phyloP scores from a whole-genome alignment of 2,113 vertebrate genomes.

The Vanacampus margaritifer region DNA sequence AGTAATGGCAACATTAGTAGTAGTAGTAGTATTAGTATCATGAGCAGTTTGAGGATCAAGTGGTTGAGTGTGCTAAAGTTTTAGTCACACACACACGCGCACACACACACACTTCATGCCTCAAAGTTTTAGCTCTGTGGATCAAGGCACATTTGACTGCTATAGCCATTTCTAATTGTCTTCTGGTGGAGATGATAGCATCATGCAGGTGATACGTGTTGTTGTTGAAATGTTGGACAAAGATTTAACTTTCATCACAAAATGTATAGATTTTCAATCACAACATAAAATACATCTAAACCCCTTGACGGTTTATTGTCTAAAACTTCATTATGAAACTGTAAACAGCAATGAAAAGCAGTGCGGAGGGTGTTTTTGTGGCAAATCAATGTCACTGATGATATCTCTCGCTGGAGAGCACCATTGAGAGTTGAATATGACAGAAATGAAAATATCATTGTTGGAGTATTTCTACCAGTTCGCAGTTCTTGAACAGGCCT shows the following conservation, averaged over 20 bases:
- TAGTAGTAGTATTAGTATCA: not conserved
- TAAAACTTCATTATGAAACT: not conserved
- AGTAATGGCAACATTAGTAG: too few relatives aligned
- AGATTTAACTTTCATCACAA: not conserved
- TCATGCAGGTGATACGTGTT: constrained; percentile 13
- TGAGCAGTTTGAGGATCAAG: not conserved
- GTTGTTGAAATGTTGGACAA: too few relatives aligned
- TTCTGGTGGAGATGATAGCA: not conserved
- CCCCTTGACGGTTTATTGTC: not conserved
- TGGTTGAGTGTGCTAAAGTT: constrained; percentile 7
- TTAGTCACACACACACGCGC: constrained; percentile 1
- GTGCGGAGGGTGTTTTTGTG: not conserved
- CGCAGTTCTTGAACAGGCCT: not conserved
- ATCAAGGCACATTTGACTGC: constrained; percentile 33
- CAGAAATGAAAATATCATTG: constrained; percentile 27
- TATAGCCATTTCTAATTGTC: not conserved
- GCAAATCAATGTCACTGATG: not conserved
- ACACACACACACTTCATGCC: constrained; percentile 7
- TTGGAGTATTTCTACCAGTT: constrained; percentile 19
- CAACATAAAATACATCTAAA: not conserved
- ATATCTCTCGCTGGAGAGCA: not conserved
- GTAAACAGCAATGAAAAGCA: not conserved
- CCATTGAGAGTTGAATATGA: constrained; percentile 15
- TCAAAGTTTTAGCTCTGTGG: constrained; percentile 25
- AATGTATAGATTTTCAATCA: not conserved